phyloP scores from a whole-genome alignment of 1,140 invertebrate genomes.

The Rhizoglyphus robini region DNA sequence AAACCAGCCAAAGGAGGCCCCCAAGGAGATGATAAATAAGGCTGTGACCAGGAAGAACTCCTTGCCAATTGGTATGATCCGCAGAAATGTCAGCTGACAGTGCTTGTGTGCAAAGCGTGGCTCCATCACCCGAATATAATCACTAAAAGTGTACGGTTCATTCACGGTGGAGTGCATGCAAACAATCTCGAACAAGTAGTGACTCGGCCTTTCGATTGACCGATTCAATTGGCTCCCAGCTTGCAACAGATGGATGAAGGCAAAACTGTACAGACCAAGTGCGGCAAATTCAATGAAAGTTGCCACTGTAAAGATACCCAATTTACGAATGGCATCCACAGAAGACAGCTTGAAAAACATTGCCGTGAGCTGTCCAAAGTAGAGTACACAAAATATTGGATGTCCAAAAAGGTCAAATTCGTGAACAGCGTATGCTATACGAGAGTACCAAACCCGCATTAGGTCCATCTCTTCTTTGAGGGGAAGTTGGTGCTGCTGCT shows the following conservation, averaged over 20 bases:
- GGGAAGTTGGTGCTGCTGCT: background rate
- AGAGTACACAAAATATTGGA: background rate
- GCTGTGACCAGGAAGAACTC: background rate
- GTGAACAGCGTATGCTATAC: background rate
- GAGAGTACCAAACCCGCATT: background rate
- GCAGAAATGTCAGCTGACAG: background rate
- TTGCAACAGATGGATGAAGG: background rate
- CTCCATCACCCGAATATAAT: background rate
- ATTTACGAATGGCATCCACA: background rate
- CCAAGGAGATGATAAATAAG: background rate
- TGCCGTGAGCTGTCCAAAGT: background rate
- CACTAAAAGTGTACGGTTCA: background rate
- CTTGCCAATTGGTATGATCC: background rate
- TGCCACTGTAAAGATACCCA: background rate
- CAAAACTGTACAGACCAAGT: background rate
- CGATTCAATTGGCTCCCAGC: background rate
- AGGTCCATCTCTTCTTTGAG: background rate
- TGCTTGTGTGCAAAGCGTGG: background rate
- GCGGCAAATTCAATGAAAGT: background rate
- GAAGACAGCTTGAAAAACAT: slow-evolving; percentile 1
- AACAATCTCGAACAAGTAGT: background rate
- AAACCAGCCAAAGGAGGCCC: background rate
- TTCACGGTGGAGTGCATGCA: background rate
- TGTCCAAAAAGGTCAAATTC: background rate
- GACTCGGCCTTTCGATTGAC: background rate